Conservation (phyloP, 2,113 vertebrate genomes). For the Dolichotis patagonum region DNA sequence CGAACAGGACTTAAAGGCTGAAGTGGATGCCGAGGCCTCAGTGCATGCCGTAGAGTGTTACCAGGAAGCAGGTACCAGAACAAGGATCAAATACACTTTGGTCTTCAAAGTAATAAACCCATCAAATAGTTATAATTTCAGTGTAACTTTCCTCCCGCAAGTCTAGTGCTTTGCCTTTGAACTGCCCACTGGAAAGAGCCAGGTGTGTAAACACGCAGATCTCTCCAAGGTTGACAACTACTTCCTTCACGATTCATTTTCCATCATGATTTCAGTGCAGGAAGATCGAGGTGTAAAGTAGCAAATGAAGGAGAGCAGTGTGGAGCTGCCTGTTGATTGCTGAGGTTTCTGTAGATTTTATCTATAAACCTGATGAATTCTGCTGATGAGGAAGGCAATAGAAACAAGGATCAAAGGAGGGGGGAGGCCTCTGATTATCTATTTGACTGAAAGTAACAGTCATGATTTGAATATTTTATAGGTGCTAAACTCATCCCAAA, state of each 20-base stretch:
- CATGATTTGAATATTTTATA: conserved; percentile 41
- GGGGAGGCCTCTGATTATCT: conserved; percentile 55
- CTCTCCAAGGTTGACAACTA: conserved; percentile 58
- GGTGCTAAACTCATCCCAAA: conserved; percentile 22
- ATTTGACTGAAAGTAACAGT: conserved; percentile 53
- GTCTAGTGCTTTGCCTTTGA: conserved; percentile 68
- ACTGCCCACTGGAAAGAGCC: conserved; percentile 65
- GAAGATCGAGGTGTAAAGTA: conserved; percentile 29
- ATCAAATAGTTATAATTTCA: conserved; percentile 53
- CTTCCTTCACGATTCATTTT: conserved; percentile 56
- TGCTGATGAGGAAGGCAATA: neutral
- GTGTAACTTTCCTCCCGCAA: neutral
- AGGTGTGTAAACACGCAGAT: conserved; percentile 65
- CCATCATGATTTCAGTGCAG: conserved; percentile 27
- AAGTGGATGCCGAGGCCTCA: neutral
- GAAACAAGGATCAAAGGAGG: conserved; percentile 60
- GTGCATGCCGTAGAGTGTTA: neutral
- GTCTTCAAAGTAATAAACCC: conserved; percentile 79
- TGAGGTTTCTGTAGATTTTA: conserved; percentile 68
- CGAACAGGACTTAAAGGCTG: neutral
- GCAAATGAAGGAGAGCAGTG: conserved; percentile 42
- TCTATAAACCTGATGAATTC: conserved; percentile 63
- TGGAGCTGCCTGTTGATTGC: conserved; percentile 48
- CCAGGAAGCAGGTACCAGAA: conserved; percentile 60
- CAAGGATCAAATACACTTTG: conserved; percentile 76